Percentiles rank a stretch among this genome's conserved stretches.
Conservation (phyloP, 2,797 vertebrate species). For the Hippocampus kuda region DNA sequence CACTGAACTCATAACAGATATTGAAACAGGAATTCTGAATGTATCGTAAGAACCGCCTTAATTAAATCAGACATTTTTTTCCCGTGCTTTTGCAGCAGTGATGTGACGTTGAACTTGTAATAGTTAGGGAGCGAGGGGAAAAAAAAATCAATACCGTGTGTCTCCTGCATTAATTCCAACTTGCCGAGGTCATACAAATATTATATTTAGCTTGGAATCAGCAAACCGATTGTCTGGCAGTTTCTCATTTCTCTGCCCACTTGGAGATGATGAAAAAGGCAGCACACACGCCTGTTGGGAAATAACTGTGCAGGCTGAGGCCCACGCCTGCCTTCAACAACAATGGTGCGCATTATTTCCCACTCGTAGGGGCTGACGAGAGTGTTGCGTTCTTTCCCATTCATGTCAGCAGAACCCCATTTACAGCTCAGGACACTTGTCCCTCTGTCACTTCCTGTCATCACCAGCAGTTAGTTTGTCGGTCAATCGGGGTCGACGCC, state of each 20-base stretch:
- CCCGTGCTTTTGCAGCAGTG: not conserved
- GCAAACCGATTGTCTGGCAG: constrained; percentile 21
- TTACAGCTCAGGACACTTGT: constrained; percentile 54
- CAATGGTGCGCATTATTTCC: constrained; percentile 72
- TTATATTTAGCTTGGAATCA: constrained; percentile 16
- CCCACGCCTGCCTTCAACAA: constrained; percentile 57
- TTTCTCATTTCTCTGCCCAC: constrained; percentile 37
- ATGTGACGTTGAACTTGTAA: not conserved
- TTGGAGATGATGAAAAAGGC: constrained; percentile 37
- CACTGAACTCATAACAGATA: not conserved
- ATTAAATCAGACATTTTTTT: not conserved
- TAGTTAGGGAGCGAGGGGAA: not conserved
- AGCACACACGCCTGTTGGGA: constrained; percentile 46
- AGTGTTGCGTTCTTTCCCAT: constrained; percentile 64
- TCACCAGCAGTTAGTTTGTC: constrained; percentile 19
- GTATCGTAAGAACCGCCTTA: not conserved
- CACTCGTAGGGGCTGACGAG: constrained; percentile 61
- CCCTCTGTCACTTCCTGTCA: constrained; percentile 54
- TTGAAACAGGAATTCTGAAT: not conserved
- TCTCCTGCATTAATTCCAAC: not conserved
- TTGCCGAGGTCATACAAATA: constrained; percentile 1
- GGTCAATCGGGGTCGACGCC: not conserved
- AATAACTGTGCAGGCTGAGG: constrained; percentile 59
- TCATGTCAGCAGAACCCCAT: constrained; percentile 62
- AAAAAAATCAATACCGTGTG: not conserved